Conservation (phyloP, 2,797 vertebrate genomes). For the Scolopax bukidnonensis region DNA sequence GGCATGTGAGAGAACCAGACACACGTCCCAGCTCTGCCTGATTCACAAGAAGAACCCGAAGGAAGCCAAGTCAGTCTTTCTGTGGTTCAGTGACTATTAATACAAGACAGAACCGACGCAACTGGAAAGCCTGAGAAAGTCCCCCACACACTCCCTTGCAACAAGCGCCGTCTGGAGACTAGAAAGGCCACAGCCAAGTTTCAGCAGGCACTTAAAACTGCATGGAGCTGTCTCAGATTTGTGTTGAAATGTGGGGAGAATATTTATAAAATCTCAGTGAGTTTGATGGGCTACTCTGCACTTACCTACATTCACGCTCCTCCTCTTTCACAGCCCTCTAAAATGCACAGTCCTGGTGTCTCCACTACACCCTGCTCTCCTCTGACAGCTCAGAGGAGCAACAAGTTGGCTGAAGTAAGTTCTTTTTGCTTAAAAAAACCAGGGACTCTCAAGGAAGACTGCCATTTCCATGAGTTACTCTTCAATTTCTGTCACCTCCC, state of each 20-base stretch:
- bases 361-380: background rate
- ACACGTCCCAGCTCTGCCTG: conserved; percentile 9
- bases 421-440: background rate
- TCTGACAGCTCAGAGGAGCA: background rate
- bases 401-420: background rate
- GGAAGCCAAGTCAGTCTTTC: conserved; percentile 69
- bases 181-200: conserved; percentile 2
- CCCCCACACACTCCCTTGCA: conserved; percentile 37
- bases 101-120: conserved; percentile 39
- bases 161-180: conserved; percentile 2
- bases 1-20: background rate
- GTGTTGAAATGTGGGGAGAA: background rate
- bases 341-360: background rate
- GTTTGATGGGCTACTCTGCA: background rate
- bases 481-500: background rate
- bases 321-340: background rate
- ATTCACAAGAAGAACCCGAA: conserved; percentile 64
- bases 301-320: background rate
- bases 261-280: background rate
- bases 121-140: conserved; percentile 69
- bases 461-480: background rate
- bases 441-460: background rate
- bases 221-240: background rate
- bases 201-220: background rate
- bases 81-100: conserved; percentile 63